phyloP scores from a whole-genome alignment of 1,140 invertebrate species.

The Pemphigus obesinymphae region DNA sequence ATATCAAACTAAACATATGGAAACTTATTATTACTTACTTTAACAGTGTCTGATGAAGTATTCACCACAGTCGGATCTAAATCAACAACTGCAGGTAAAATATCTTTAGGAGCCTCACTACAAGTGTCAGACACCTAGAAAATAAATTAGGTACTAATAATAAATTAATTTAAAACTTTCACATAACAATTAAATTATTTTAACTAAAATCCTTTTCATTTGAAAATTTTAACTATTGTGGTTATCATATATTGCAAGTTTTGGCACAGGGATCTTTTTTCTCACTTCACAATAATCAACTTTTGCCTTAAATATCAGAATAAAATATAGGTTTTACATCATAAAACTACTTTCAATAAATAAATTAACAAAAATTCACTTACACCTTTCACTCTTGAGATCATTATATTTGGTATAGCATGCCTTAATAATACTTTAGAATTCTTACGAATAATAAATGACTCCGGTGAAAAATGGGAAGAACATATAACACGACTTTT shows the following conservation, averaged over 20 bases:
- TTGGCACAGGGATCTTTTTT: not conserved
- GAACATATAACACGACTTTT: not conserved
- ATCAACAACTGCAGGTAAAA: too few species aligned
- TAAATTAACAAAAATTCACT: not conserved
- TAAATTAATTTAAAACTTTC: not conserved
- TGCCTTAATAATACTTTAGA: not conserved
- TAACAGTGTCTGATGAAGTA: too few species aligned
- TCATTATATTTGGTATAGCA: not conserved
- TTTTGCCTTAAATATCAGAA: not conserved
- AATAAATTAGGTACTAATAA: not conserved
- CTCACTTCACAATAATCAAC: not conserved
- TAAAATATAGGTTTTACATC: not conserved
- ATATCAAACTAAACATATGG: too few species aligned
- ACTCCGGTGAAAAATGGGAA: not conserved
- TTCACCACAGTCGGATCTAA: too few species aligned
- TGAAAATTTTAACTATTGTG: not conserved
- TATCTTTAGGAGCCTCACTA: too few species aligned
- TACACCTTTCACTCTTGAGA: not conserved
- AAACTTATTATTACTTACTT: too few species aligned
- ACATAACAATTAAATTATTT: not conserved
- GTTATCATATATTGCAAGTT: not conserved
- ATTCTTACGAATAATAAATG: not conserved
- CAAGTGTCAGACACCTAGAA: too few species aligned
- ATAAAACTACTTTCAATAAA: not conserved
- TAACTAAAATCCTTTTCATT: not conserved